Percentiles rank a stretch among this genome's conserved stretches.
phyloP scores from a whole-genome alignment of 2,888 invertebrate species.

The Cataglyphis cursor region DNA sequence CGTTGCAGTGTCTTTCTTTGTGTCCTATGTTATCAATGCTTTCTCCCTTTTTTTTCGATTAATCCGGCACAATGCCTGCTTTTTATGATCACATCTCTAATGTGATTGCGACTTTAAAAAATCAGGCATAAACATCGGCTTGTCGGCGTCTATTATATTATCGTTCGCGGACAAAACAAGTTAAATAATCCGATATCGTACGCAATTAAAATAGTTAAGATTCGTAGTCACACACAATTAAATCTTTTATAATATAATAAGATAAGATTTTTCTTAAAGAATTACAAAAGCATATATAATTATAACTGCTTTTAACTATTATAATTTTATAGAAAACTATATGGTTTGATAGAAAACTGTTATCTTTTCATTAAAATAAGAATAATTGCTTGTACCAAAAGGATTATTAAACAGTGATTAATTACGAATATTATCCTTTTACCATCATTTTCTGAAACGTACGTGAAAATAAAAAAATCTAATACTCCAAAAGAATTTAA shows the following conservation, averaged over 20 bases:
- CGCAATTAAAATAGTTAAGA: background rate
- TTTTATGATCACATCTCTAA: slow-evolving; percentile 32
- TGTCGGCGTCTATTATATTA: background rate
- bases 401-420: background rate
- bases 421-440: background rate
- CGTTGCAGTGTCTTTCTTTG: background rate
- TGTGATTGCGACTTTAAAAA: slow-evolving; percentile 45
- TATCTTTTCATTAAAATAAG: background rate
- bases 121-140: slow-evolving; percentile 10
- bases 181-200: slow-evolving; percentile 22
- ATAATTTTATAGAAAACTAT: too few species aligned
- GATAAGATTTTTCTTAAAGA: too few species aligned
- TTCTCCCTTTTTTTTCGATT: background rate
- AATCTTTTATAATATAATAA: too few species aligned
- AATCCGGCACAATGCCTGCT: background rate
- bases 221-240: background rate
- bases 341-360: too few species aligned
- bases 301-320: too few species aligned
- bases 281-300: too few species aligned
- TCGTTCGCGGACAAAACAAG: background rate
- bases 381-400: background rate
- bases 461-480: background rate
- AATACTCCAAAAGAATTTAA: background rate
- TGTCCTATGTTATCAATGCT: background rate
- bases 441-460: background rate